Evolutionary conservation across 2,113 vertebrate species (phyloP).

Genomic region (Barbus barbus): DNA sequence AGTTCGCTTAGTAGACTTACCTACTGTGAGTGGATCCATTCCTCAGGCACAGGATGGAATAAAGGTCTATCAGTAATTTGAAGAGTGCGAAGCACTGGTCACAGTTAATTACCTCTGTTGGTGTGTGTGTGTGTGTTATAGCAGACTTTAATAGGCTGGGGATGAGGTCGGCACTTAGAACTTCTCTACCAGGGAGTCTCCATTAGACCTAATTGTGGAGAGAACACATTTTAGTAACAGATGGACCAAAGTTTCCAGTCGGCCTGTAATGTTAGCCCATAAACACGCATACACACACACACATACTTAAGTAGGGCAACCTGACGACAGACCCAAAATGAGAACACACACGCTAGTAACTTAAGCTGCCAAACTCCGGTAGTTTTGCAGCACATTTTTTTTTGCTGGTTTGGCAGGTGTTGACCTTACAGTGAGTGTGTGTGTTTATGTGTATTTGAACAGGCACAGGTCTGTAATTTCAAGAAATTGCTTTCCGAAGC

Average conservation of each 20-base stretch:
- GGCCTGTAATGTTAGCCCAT: constrained; percentile 30
- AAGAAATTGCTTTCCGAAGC: constrained; percentile 6
- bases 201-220: constrained; percentile 43
- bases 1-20: constrained; percentile 25
- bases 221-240: constrained; percentile 43
- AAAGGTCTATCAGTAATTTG: constrained; percentile 37
- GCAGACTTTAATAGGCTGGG: constrained; percentile 18
- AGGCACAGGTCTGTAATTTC: constrained; percentile 29
- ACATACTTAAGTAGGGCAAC: constrained; percentile 41
- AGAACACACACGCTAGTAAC: background rate
- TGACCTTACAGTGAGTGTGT: constrained; percentile 9
- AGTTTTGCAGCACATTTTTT: background rate
- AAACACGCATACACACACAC: background rate
- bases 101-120: constrained; percentile 45
- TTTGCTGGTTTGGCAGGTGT: constrained; percentile 21
- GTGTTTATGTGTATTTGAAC: background rate
- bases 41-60: constrained; percentile 31
- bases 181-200: constrained; percentile 40
- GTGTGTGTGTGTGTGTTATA: constrained; percentile 32
- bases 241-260: constrained; percentile 47
- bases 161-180: constrained; percentile 18
- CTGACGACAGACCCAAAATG: constrained; percentile 19
- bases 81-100: constrained; percentile 34
- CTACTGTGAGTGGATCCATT: constrained; percentile 23
- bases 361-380: constrained; percentile 5